Evolutionary conservation across 2,888 invertebrate genomes (phyloP).

Genomic region (Metellina segmentata): DNA sequence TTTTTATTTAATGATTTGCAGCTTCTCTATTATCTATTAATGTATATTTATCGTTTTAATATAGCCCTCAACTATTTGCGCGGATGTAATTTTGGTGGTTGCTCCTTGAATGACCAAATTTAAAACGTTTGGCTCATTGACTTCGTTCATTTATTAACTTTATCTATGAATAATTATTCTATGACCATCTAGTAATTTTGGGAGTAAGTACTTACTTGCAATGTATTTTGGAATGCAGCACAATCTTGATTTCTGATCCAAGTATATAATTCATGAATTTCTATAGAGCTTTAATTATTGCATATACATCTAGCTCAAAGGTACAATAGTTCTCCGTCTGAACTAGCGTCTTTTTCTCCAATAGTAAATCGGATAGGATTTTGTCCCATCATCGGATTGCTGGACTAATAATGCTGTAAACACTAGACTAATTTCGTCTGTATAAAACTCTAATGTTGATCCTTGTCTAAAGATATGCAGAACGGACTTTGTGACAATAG

Average conservation of each 20-base stretch:
- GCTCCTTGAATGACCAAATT: too few relatives aligned
- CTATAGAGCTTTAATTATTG: constrained; percentile 30
- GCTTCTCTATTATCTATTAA: too few relatives aligned
- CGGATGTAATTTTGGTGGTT: too few relatives aligned
- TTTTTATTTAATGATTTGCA: too few relatives aligned
- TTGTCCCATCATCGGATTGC: background rate
- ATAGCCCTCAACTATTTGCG: too few relatives aligned
- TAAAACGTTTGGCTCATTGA: too few relatives aligned
- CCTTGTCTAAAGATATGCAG: background rate
- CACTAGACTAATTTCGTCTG: background rate
- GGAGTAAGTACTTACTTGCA: too few relatives aligned
- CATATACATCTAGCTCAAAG: constrained; percentile 32
- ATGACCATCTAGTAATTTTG: too few relatives aligned
- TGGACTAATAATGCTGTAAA: background rate
- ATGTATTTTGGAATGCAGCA: too few relatives aligned
- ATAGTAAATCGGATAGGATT: background rate
- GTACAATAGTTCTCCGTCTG: background rate
- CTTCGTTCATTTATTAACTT: too few relatives aligned
- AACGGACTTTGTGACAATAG: background rate
- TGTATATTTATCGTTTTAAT: too few relatives aligned
- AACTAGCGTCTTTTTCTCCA: background rate
- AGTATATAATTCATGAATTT: constrained; percentile 46
- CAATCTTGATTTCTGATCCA: background rate
- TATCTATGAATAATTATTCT: too few relatives aligned
- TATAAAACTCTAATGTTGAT: background rate